A percentile compares a stretch with the other conserved stretches of the same genome.
These are phyloP conservation scores for Nudaria mundana DNA, from an alignment of 2,888 invertebrate genomes.

Conservation along the genomic window DNA sequence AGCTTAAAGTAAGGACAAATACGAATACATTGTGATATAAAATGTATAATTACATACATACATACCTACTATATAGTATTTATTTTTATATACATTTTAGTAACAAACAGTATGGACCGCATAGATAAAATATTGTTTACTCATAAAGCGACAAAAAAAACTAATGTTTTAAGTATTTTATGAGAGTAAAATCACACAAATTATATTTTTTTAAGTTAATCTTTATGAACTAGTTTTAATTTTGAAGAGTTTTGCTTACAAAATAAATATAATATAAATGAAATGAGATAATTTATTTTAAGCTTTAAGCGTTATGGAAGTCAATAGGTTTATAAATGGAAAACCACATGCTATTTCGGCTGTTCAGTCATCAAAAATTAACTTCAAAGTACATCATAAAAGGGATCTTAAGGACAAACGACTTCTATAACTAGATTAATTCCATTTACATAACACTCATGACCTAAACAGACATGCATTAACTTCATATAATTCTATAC, in stretches of 20 bases:
- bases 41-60: constrained; percentile 52
- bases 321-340: neutral
- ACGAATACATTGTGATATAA: constrained; percentile 61
- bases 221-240: neutral
- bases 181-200: too few species aligned
- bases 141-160: constrained; percentile 59
- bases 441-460: constrained; percentile 66
- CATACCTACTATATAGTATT: too few species aligned
- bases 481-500: constrained; percentile 57
- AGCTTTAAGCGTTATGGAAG: neutral
- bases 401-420: constrained; percentile 44
- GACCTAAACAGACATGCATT: constrained; percentile 63
- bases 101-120: constrained; percentile 53
- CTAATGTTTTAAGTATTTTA: constrained; percentile 36
- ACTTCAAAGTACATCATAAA: constrained; percentile 31
- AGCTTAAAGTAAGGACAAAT: constrained; percentile 72
- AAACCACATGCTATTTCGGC: too few species aligned
- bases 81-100: constrained; percentile 58
- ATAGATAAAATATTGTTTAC: constrained; percentile 53
- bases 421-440: constrained; percentile 61
- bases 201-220: constrained; percentile 26
- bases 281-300: constrained; percentile 17
- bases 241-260: neutral
- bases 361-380: too few species aligned
- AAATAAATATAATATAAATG: constrained; percentile 12